Evolutionary conservation across 1,140 invertebrate genomes (phyloP), one percentile per base, ranked within the genome.

Genomic region (Drosophila guanche): DNA sequence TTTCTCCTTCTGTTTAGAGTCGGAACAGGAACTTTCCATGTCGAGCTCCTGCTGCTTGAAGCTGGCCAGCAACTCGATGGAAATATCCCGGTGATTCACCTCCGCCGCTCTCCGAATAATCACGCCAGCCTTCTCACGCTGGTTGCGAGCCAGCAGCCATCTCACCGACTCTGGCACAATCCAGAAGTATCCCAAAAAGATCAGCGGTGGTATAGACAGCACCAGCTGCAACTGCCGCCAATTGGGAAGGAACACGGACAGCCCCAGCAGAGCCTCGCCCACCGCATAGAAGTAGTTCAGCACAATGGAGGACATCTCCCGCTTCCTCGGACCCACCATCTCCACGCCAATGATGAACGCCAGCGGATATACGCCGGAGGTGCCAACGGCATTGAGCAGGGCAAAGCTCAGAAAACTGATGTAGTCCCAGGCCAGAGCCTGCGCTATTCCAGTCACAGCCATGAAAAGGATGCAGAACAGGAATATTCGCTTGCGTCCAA

Each of bases 271-370:
- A 5, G 94, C 93, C 74, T 95, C 93, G 8, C 94, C 95, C 40
- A 94, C 69, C 2, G 94, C 94, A 91, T 95, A 96, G 71, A 95
- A 94, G 76, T 94, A 94, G 81, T 94, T 93, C 4, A 94, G 90
- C 1, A 94, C 93, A 23, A 95, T 93, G 14, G 94, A 94, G 63
- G 93, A 94, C 81, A 94, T 92, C 74, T 94, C 94, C 10, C 95
- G 92, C 89, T 94, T 94, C 16, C 91, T 90, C 5, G 92, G 92
- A 2, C 94, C 94, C 8, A 95, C 94, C 92, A 95, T 93, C 92
- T 95, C 95, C 12, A 95, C 92, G 41, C 94, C 94, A 27, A 95
- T 91, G 43, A 95, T 94, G 76, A 95, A 95, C 0, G 93, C 93
- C 27, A 94, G 88, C 6, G 94, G 93, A 83, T 94, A 95, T 12